These are phyloP conservation scores for Leptoteleia sp. DNA, from an alignment of 1,140 invertebrate species.

Conservation along the genomic window DNA sequence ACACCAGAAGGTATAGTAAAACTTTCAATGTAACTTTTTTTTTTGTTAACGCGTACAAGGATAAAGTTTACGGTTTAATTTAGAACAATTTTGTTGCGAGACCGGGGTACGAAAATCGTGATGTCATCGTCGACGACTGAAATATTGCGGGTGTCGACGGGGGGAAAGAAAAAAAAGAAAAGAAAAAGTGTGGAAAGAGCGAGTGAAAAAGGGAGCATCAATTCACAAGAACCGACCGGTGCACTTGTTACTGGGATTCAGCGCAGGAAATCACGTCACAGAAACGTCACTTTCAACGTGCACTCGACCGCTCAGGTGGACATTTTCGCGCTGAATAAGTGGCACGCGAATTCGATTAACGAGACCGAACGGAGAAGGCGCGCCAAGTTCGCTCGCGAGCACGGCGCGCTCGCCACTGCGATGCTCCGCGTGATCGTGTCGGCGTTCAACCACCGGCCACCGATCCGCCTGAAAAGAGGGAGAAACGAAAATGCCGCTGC, in stretches of 20 bases:
- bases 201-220: constrained; percentile 19
- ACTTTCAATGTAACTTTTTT: too few relatives aligned
- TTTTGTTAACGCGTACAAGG: too few relatives aligned
- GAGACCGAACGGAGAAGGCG: constrained; percentile 1
- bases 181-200: not conserved
- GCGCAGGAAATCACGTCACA: constrained; percentile 2
- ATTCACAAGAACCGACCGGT: too few relatives aligned
- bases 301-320: constrained; percentile 15
- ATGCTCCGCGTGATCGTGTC: constrained; percentile 26
- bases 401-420: constrained; percentile 63
- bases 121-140: too few relatives aligned
- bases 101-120: too few relatives aligned
- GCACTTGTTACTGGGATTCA: too few relatives aligned
- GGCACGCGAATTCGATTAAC: constrained; percentile 29
- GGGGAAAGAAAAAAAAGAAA: not conserved
- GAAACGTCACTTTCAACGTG: constrained; percentile 25
- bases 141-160: too few relatives aligned
- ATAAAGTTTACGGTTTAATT: too few relatives aligned
- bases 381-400: constrained; percentile 27
- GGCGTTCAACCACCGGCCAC: constrained; percentile 65
- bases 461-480: constrained; percentile 39
- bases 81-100: too few relatives aligned
- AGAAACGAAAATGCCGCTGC: constrained; percentile 15
- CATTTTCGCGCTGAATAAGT: constrained; percentile 26
- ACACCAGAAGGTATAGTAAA: too few relatives aligned